These are phyloP conservation scores for Crocallis elinguaria DNA, from an alignment of 2,888 invertebrate species.

Conservation along the genomic window DNA sequence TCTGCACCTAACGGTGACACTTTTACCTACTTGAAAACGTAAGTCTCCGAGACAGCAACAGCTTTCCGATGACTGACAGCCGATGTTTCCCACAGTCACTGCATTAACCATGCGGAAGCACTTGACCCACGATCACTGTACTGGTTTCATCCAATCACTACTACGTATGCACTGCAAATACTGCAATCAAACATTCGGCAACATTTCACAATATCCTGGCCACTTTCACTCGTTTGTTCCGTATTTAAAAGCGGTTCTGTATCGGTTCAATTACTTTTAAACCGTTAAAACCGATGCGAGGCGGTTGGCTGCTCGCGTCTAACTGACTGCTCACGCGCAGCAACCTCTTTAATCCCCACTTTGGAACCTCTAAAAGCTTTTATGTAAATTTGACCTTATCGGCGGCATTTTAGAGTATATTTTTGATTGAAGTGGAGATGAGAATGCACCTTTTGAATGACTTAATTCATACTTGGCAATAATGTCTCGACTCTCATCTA, in stretches of 20 bases:
- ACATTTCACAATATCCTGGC: constrained; percentile 54
- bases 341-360: constrained; percentile 65
- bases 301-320: constrained; percentile 50
- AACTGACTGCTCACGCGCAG: constrained; percentile 62
- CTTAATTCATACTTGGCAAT: not conserved
- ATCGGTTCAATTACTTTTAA: constrained; percentile 33
- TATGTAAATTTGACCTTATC: not conserved
- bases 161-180: constrained; percentile 45
- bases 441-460: not conserved
- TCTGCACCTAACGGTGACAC: constrained; percentile 12
- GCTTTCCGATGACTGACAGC: constrained; percentile 32
- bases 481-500: no score
- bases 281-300: constrained; percentile 46
- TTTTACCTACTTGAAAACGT: constrained; percentile 33
- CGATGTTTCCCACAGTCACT: constrained; percentile 23
- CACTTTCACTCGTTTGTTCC: constrained; percentile 67
- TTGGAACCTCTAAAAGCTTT: constrained; percentile 18
- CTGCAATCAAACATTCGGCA: constrained; percentile 24
- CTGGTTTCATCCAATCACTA: constrained; percentile 23
- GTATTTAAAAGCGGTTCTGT: constrained; percentile 58
- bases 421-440: not conserved
- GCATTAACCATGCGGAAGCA: constrained; percentile 30
- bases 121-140: constrained; percentile 19
- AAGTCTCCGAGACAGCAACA: constrained; percentile 15
- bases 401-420: not conserved